Evolutionary conservation across 2,888 invertebrate genomes (phyloP), one percentile per base, ranked within the genome.

Genomic region (Hofmannophila pseudospretella): DNA sequence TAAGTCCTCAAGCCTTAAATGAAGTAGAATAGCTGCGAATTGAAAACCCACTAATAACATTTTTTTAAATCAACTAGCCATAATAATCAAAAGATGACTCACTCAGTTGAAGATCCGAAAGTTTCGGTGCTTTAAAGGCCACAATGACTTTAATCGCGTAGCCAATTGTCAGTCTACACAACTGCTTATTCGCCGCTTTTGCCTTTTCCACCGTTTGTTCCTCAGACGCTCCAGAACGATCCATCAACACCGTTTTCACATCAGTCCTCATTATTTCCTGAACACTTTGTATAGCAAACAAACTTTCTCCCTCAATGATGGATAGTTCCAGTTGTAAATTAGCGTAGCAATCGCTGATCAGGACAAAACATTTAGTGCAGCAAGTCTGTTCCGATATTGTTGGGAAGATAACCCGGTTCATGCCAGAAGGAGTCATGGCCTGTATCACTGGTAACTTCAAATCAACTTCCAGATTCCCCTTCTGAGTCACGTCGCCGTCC

Each of bases 201-300:
- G 41, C 53, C 36, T 74, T 80, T 1, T 41, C 35, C 7, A 51
- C 44, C 5, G 48, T 56, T 0, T 42, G 51, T 1, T 75, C 76
- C 1, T 76, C 74, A 2, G 48, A 38, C 0, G 55, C 57, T 1
- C 52, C 61, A 13, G 70, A 67, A 0, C 65, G 54, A 1, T 81
- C 76, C 57, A 69, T 59, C 31, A 82, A 42, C 1, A 71, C 71
- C 38, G 78, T 82, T 40, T 72, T 79, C 1, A 84, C 68, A 37
- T 85, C 85, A 9, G 45, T 46, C 42, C 75, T 81, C 39, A 61
- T 77, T 37, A 86, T 78, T 42, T 84, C 84, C 30, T 82, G 81
- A 11, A 80, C 73, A 20, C 54, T 73, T 38, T 61, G 76, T 2
- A 86, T 80, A 2, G 59, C 46, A 38, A 84, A 86, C 32, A 74